These are phyloP conservation scores for Hypocryptadius cinnamomeus DNA, from an alignment of 2,113 vertebrate species.

Conservation along the genomic window DNA sequence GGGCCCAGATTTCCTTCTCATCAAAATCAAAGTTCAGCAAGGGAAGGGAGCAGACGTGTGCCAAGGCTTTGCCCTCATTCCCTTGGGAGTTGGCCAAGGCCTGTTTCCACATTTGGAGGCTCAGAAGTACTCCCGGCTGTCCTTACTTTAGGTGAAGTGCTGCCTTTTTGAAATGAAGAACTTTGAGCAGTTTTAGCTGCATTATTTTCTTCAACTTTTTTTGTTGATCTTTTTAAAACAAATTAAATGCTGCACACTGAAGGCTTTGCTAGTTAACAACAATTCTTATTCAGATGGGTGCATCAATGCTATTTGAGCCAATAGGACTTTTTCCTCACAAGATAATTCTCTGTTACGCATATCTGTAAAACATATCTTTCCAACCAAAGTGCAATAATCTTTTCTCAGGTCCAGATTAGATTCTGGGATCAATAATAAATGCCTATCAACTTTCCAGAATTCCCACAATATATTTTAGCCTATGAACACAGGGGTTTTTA, in stretches of 20 bases:
- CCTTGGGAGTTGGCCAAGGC: slow-evolving; percentile 1
- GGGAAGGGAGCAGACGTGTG: not conserved
- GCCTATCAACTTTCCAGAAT: not conserved
- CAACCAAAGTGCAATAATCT: not conserved
- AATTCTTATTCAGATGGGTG: not conserved
- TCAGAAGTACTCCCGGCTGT: not conserved
- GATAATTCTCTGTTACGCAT: not conserved
- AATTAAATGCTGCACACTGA: not conserved
- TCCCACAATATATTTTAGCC: not conserved
- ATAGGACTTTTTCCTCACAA: not conserved
- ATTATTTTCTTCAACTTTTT: not conserved
- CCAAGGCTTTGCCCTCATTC: slow-evolving; percentile 32
- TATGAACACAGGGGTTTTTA: not conserved
- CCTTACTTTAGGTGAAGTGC: not conserved
- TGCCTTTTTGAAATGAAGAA: not conserved
- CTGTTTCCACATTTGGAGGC: not conserved
- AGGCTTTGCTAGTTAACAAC: not conserved
- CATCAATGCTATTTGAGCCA: not conserved
- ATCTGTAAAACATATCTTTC: not conserved
- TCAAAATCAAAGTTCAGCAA: not conserved
- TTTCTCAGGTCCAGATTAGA: not conserved
- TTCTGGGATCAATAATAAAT: not conserved
- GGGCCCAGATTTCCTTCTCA: slow-evolving; percentile 10
- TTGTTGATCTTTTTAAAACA: not conserved
- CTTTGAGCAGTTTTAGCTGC: not conserved